Evolutionary conservation across 1,140 invertebrate species (phyloP).

Genomic region (Diuraphis noxia): DNA sequence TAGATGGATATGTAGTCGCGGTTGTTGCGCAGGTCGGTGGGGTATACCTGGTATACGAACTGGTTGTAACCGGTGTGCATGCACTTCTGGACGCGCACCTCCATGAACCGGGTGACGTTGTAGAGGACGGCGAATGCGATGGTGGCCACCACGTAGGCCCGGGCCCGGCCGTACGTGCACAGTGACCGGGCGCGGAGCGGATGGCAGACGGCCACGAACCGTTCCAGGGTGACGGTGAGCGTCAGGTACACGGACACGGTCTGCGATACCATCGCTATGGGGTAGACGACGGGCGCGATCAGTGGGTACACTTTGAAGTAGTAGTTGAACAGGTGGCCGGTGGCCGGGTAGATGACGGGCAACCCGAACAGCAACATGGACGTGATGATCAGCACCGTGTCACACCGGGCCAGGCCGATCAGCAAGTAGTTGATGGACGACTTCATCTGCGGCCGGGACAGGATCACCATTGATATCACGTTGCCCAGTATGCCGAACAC

Average conservation of each 20-base stretch:
- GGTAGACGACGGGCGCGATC: slow-evolving; percentile 81
- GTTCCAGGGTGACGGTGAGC: slow-evolving; percentile 90
- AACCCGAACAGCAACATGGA: slow-evolving; percentile 86
- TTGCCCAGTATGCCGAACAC: slow-evolving; percentile 87
- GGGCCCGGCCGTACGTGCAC: slow-evolving; percentile 87
- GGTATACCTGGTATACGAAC: slow-evolving; percentile 72
- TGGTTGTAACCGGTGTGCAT: slow-evolving; percentile 62
- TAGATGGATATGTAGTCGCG: slow-evolving; percentile 80
- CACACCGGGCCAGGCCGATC: slow-evolving; percentile 86
- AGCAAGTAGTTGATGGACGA: slow-evolving; percentile 93
- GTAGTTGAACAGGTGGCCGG: slow-evolving; percentile 74
- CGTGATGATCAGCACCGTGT: slow-evolving; percentile 84
- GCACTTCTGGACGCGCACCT: slow-evolving; percentile 58
- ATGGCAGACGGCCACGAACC: slow-evolving; percentile 95
- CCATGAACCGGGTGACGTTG: slow-evolving; percentile 76
- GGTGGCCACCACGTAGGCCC: slow-evolving; percentile 82
- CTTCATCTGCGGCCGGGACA: slow-evolving; percentile 88
- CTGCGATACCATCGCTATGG: slow-evolving; percentile 83
- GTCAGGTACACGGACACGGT: slow-evolving; percentile 94
- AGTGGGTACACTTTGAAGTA: slow-evolving; percentile 79
- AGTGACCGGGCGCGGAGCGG: slow-evolving; percentile 83
- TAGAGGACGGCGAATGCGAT: slow-evolving; percentile 81
- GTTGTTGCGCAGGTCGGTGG: slow-evolving; percentile 73
- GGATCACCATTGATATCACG: slow-evolving; percentile 84
- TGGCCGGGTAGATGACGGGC: slow-evolving; percentile 78